Conservation (phyloP, 2,888 invertebrate genomes). For the Dicycla oo region DNA sequence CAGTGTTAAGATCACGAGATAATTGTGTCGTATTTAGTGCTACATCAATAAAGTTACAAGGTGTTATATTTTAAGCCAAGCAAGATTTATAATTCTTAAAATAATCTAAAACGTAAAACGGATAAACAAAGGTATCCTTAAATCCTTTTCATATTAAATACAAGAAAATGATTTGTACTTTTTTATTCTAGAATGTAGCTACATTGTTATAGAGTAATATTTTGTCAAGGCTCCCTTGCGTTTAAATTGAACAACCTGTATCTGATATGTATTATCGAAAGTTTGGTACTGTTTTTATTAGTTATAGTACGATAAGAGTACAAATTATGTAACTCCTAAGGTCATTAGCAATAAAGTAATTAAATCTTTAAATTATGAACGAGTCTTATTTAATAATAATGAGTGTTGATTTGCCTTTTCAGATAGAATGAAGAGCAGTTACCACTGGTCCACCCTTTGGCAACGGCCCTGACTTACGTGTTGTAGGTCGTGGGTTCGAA, state of each 20-base stretch:
- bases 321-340: slow-evolving; percentile 61
- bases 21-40: no score
- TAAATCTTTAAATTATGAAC: slow-evolving; percentile 31
- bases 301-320: slow-evolving; percentile 51
- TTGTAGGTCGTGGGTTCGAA: no score
- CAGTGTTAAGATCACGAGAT: no score
- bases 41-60: no score
- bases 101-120: not conserved
- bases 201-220: not conserved
- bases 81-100: not conserved
- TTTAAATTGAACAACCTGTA: not conserved
- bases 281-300: not conserved
- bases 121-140: not conserved
- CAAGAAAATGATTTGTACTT: not conserved
- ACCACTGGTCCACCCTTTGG: no score
- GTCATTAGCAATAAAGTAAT: slow-evolving; percentile 57
- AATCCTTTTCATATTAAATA: not conserved
- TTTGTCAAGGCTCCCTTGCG: not conserved
- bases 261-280: not conserved
- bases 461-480: no score
- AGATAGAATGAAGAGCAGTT: no score
- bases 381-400: slow-evolving; percentile 24
- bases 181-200: not conserved
- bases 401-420: not conserved
- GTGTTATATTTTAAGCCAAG: not conserved